Conservation (phyloP, 2,797 vertebrate genomes). For the Geotrypetes seraphini region DNA sequence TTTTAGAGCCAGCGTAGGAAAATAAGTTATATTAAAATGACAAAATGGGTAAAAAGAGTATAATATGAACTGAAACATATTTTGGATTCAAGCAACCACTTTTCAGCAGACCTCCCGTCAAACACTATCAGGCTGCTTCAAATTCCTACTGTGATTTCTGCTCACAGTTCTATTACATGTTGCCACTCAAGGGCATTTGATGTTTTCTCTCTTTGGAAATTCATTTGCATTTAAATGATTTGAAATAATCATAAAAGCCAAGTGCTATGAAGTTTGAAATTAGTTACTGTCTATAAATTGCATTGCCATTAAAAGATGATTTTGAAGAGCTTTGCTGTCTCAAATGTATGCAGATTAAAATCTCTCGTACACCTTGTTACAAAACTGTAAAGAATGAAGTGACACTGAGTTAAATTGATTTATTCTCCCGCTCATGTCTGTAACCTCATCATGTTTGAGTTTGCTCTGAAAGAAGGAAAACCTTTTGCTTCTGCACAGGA, state of each 20-base stretch:
- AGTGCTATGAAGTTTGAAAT: conserved; percentile 81
- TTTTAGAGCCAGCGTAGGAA: conserved; percentile 56
- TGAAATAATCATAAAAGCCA: conserved; percentile 77
- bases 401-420: conserved; percentile 58
- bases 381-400: conserved; percentile 58
- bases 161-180: conserved; percentile 53
- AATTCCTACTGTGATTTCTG: conserved; percentile 51
- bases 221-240: conserved; percentile 83
- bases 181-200: conserved; percentile 72
- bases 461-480: conserved; percentile 38
- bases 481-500: conserved; percentile 22
- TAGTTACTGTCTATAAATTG: conserved; percentile 79
- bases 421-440: conserved; percentile 46
- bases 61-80: conserved; percentile 61
- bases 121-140: conserved; percentile 48
- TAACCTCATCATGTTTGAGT: conserved; percentile 39
- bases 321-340: conserved; percentile 66
- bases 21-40: conserved; percentile 63
- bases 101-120: conserved; percentile 52
- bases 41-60: conserved; percentile 62
- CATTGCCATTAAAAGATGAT: conserved; percentile 69
- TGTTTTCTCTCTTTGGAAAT: conserved; percentile 71
- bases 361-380: conserved; percentile 70
- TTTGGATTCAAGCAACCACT: conserved; percentile 62
- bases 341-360: conserved; percentile 70